Evolutionary conservation across 2,113 vertebrate species (phyloP).

Genomic region (Sula dactylatra): DNA sequence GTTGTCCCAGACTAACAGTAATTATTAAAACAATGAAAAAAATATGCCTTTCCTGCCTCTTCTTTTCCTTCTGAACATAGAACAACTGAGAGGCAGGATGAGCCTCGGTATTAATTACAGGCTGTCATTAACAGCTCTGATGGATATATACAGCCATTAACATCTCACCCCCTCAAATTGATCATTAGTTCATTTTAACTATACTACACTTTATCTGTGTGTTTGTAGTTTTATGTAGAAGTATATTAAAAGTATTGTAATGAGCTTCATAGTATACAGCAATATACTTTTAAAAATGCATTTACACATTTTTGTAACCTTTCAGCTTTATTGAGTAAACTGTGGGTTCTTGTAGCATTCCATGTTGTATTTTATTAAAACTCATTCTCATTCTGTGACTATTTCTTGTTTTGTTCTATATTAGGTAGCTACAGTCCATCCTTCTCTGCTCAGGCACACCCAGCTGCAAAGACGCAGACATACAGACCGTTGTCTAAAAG

Average conservation of each 20-base stretch:
- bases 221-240: not conserved
- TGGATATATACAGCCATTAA: not conserved
- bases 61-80: not conserved
- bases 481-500: slow-evolving; percentile 93
- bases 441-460: slow-evolving; percentile 84
- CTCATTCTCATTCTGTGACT: not conserved
- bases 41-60: not conserved
- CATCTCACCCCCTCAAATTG: not conserved
- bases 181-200: not conserved
- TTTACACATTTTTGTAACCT: not conserved
- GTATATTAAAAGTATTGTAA: not conserved
- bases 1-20: not conserved
- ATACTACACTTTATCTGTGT: not conserved
- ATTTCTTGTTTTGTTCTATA: not conserved
- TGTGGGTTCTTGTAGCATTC: not conserved
- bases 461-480: slow-evolving; percentile 90
- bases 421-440: slow-evolving; percentile 81
- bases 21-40: not conserved
- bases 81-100: not conserved
- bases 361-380: not conserved
- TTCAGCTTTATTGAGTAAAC: not conserved
- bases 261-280: not conserved
- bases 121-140: not conserved
- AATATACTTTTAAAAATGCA: not conserved
- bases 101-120: not conserved